phyloP scores from a whole-genome alignment of 2,888 invertebrate species.

The Caenorhabditis sulstoni region DNA sequence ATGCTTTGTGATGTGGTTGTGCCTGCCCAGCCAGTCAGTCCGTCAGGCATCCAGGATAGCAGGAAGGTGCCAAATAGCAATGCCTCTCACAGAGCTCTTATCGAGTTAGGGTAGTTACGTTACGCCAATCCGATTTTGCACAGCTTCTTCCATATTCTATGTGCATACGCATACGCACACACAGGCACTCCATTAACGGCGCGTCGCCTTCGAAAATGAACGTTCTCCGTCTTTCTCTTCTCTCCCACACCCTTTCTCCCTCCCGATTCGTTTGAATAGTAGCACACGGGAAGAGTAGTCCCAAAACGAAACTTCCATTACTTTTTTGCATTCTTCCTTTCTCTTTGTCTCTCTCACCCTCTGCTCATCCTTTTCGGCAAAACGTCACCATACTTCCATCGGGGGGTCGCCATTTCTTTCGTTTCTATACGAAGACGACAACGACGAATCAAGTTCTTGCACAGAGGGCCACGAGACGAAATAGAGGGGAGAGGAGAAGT shows the following conservation, averaged over 20 bases:
- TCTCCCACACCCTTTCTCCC: slow-evolving; percentile 7
- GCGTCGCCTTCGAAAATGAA: no score
- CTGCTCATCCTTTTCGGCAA: slow-evolving; percentile 20
- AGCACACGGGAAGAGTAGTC: slow-evolving; percentile 48
- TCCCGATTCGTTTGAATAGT: slow-evolving; percentile 20
- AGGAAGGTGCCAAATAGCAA: slow-evolving; percentile 27
- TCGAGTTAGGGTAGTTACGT: slow-evolving; percentile 45
- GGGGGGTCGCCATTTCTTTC: slow-evolving; percentile 1
- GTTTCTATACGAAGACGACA: slow-evolving; percentile 6
- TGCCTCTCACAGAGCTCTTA: slow-evolving; percentile 11
- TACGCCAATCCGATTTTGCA: slow-evolving; percentile 46
- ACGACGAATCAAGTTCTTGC: slow-evolving; percentile 54
- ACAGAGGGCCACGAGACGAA: slow-evolving; percentile 7
- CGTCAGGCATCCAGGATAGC: no score
- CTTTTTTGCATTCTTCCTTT: slow-evolving; percentile 38
- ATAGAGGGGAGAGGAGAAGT: slow-evolving; percentile 38
- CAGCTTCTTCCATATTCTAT: slow-evolving; percentile 39
- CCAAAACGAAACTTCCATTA: slow-evolving; percentile 47
- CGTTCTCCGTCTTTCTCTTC: background rate
- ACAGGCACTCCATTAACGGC: slow-evolving; percentile 33
- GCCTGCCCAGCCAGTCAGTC: no score
- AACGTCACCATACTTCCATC: background rate
- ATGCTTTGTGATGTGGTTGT: background rate
- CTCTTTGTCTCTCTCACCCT: no score
- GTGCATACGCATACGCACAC: slow-evolving; percentile 21